Evolutionary conservation across 2,797 vertebrate species (phyloP).

Genomic region (Sebastes reedi): DNA sequence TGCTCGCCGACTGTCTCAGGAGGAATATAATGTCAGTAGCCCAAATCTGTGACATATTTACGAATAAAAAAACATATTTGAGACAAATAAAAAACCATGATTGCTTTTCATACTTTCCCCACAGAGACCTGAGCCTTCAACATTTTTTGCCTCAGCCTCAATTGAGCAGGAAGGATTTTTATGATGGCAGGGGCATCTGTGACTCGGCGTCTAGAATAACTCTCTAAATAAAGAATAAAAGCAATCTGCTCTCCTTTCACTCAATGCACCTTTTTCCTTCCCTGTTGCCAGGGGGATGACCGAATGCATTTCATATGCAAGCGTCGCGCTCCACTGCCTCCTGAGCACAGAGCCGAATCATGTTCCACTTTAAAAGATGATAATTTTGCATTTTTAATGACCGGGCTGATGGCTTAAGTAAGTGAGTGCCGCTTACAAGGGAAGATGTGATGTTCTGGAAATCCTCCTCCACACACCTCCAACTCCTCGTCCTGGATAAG

Average conservation of each 20-base stretch:
- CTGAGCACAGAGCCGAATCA: slow-evolving; percentile 74
- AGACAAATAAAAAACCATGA: slow-evolving; percentile 14
- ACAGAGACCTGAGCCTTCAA: slow-evolving; percentile 33
- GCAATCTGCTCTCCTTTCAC: slow-evolving; percentile 74
- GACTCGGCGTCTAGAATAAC: slow-evolving; percentile 76
- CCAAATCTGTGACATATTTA: slow-evolving; percentile 9
- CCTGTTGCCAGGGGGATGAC: slow-evolving; percentile 86
- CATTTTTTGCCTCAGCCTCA: slow-evolving; percentile 51
- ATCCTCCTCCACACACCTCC: slow-evolving; percentile 25
- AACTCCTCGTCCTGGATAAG: slow-evolving; percentile 14
- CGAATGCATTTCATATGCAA: slow-evolving; percentile 86
- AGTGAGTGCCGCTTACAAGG: slow-evolving; percentile 65
- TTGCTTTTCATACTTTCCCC: slow-evolving; percentile 21
- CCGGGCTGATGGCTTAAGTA: slow-evolving; percentile 73
- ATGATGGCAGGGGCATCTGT: slow-evolving; percentile 49
- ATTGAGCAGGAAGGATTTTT: slow-evolving; percentile 62
- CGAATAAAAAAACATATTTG: background rate
- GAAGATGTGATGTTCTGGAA: slow-evolving; percentile 58
- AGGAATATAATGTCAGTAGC: slow-evolving; percentile 11
- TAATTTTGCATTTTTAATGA: slow-evolving; percentile 84
- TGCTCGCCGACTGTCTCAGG: background rate
- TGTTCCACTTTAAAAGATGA: slow-evolving; percentile 81
- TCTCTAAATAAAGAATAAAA: slow-evolving; percentile 81
- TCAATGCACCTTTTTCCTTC: slow-evolving; percentile 77
- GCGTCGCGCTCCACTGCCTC: slow-evolving; percentile 79